A percentile compares a stretch with the other conserved stretches of the same genome.
phyloP scores from a whole-genome alignment of 2,797 vertebrate genomes.

The Apodemus agrarius region DNA sequence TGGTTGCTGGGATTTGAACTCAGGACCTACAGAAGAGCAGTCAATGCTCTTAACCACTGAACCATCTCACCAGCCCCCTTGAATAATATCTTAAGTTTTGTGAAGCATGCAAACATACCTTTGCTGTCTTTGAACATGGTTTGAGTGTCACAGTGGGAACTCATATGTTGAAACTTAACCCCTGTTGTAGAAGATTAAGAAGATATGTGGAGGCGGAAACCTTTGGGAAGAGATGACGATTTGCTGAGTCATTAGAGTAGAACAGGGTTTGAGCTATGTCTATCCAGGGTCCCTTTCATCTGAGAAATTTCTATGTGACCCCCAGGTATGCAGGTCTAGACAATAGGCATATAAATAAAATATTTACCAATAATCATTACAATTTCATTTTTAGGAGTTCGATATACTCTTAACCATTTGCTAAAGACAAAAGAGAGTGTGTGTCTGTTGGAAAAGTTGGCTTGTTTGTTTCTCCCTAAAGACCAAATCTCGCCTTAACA shows the following conservation, averaged over 20 bases:
- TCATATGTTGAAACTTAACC: background rate
- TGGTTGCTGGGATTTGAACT: too few species aligned
- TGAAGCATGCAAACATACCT: background rate
- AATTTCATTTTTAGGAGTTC: background rate
- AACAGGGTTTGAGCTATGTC: background rate
- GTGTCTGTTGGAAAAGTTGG: background rate
- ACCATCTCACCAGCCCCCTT: too few species aligned
- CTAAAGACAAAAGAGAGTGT: background rate
- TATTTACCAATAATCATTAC: background rate
- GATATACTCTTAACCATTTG: background rate
- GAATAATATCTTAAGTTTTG: background rate
- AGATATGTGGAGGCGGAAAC: background rate
- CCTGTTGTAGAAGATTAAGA: background rate
- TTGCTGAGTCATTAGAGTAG: background rate
- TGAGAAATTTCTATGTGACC: background rate
- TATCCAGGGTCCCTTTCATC: background rate
- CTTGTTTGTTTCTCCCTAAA: background rate
- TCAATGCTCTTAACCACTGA: too few species aligned
- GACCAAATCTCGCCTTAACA: background rate
- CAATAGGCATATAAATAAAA: background rate
- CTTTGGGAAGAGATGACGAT: background rate
- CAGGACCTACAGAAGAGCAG: too few species aligned
- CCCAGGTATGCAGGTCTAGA: background rate
- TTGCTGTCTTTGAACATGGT: background rate
- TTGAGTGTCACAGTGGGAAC: background rate